phyloP scores from a whole-genome alignment of 2,113 vertebrate species.

The Casuarius casuarius region DNA sequence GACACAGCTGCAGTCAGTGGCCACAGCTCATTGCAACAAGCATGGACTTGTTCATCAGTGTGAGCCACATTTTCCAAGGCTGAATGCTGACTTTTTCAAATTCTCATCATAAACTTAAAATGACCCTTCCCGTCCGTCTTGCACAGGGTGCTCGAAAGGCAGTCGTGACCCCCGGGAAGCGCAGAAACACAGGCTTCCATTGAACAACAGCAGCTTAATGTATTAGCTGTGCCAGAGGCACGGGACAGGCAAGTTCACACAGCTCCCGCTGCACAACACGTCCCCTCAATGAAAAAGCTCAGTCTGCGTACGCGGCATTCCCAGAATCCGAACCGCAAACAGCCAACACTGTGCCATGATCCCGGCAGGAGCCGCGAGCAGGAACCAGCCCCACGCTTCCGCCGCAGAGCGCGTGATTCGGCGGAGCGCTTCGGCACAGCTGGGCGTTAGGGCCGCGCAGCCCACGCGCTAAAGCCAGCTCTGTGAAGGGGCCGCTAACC shows the following conservation, averaged over 20 bases:
- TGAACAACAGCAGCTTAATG: neutral
- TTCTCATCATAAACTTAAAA: conserved; percentile 1
- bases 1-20: conserved; percentile 14
- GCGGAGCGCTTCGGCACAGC: neutral
- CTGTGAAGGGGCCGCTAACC: neutral
- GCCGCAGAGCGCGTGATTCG: conserved; percentile 36
- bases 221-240: neutral
- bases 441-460: neutral
- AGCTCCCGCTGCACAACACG: neutral
- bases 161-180: conserved; percentile 6
- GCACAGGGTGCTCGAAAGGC: neutral
- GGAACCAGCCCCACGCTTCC: neutral
- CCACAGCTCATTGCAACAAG: conserved; percentile 22
- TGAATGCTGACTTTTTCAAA: conserved; percentile 53
- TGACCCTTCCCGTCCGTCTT: conserved; percentile 9
- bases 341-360: neutral
- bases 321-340: neutral
- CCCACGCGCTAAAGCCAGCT: neutral
- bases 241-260: neutral
- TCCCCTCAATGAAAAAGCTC: neutral
- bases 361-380: neutral
- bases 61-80: conserved; percentile 18
- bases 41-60: neutral
- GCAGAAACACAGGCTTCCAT: neutral
- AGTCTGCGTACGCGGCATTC: neutral